Percentiles rank a stretch among this genome's conserved stretches.
Conservation (phyloP, 1,140 invertebrate genomes). For the Drosophila punjabiensis region DNA sequence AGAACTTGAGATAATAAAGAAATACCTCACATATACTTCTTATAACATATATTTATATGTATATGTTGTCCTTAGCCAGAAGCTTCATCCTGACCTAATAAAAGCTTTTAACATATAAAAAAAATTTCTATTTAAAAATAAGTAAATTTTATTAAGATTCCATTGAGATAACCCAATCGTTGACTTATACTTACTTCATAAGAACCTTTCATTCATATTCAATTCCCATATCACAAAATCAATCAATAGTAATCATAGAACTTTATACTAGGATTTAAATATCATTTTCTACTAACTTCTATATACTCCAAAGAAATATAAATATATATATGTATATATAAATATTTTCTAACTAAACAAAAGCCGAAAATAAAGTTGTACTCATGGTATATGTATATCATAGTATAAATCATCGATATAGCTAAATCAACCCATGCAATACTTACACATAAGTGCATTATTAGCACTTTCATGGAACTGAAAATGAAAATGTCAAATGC, state of each 20-base stretch:
- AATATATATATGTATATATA: not conserved
- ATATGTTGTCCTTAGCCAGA: not conserved
- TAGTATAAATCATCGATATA: slow-evolving; percentile 28
- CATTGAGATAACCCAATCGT: too few species aligned
- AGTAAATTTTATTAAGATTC: too few species aligned
- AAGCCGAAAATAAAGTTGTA: not conserved
- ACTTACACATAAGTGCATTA: slow-evolving; percentile 53
- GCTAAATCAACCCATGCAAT: slow-evolving; percentile 24
- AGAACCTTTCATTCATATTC: not conserved
- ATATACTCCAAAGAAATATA: not conserved
- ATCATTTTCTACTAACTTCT: not conserved
- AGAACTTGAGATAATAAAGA: not conserved
- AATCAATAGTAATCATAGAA: not conserved
- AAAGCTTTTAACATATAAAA: too few species aligned
- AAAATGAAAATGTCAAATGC: slow-evolving; percentile 57
- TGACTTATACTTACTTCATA: not conserved
- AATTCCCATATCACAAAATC: not conserved
- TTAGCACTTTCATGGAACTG: slow-evolving; percentile 64
- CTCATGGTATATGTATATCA: too few species aligned
- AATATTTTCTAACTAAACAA: not conserved
- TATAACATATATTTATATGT: not conserved
- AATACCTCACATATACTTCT: not conserved
- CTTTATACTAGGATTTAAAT: not conserved
- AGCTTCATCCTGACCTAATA: not conserved
- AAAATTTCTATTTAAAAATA: too few species aligned